phyloP scores from a whole-genome alignment of 2,888 invertebrate species.

The Heliconius ethilla region DNA sequence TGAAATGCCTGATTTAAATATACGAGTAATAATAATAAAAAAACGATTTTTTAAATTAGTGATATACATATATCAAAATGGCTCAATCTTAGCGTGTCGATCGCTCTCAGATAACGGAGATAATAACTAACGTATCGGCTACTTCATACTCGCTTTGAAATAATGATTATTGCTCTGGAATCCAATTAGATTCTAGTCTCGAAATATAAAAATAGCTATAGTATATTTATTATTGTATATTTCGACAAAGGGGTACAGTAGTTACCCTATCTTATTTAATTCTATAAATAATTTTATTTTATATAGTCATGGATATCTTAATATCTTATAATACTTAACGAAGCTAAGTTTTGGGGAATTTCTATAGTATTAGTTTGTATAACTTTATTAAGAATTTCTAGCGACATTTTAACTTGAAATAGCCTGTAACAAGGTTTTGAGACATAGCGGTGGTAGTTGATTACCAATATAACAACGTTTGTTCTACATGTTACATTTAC shows the following conservation, averaged over 20 bases:
- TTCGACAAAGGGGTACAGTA: neutral
- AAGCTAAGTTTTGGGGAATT: too few relatives aligned
- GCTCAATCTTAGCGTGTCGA: constrained; percentile 57
- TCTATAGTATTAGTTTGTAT: neutral
- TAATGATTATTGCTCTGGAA: constrained; percentile 38
- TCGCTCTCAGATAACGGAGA: constrained; percentile 61
- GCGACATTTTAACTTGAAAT: neutral
- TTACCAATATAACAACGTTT: constrained; percentile 8
- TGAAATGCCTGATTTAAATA: neutral
- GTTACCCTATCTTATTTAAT: neutral
- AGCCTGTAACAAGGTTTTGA: neutral
- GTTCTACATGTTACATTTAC: constrained; percentile 6
- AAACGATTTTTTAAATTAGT: constrained; percentile 19
- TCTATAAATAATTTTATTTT: neutral
- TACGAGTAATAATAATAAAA: constrained; percentile 8
- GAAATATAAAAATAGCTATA: constrained; percentile 16
- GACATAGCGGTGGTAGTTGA: neutral
- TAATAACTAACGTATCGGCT: constrained; percentile 63
- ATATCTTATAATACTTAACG: neutral
- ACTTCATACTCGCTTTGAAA: constrained; percentile 53
- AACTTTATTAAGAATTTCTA: neutral
- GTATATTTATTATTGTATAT: constrained; percentile 4
- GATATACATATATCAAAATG: constrained; percentile 41
- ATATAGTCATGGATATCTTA: neutral
- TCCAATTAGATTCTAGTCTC: constrained; percentile 37